phyloP scores from a whole-genome alignment of 2,797 vertebrate species.

The Gymnothorax reevesii region DNA sequence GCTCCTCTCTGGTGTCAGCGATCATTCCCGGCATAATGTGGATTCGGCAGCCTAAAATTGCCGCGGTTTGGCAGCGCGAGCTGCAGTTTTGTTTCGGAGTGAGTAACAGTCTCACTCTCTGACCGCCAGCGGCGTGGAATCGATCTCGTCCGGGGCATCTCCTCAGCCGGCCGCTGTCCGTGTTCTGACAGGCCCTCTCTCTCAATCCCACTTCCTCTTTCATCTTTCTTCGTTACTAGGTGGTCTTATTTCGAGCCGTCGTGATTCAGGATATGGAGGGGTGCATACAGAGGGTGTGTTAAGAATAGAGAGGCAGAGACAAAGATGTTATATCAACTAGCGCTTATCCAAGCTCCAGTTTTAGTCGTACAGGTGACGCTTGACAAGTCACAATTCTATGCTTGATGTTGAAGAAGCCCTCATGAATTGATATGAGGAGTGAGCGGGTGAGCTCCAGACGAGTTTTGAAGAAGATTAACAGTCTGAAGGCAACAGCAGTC shows the following conservation, averaged over 20 bases:
- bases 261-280: neutral
- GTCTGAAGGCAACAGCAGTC: neutral
- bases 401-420: neutral
- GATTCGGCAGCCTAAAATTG: too few species aligned
- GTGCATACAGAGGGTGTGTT: neutral
- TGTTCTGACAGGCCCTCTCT: neutral
- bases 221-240: neutral
- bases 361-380: neutral
- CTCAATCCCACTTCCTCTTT: neutral
- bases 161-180: too few species aligned
- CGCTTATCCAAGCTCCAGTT: neutral
- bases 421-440: neutral
- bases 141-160: neutral
- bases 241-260: neutral
- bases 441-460: neutral
- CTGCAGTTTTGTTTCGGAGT: constrained; percentile 42
- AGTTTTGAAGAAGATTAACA: neutral
- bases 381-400: neutral
- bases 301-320: too few species aligned
- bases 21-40: neutral
- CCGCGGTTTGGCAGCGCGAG: neutral
- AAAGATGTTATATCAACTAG: neutral
- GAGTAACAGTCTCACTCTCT: constrained; percentile 20
- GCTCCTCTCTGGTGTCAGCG: neutral
- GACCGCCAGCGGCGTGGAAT: constrained; percentile 43